Base-by-base conservation (phyloP, 2,888 invertebrate species). In the Dendrolimus pini region DNA sequence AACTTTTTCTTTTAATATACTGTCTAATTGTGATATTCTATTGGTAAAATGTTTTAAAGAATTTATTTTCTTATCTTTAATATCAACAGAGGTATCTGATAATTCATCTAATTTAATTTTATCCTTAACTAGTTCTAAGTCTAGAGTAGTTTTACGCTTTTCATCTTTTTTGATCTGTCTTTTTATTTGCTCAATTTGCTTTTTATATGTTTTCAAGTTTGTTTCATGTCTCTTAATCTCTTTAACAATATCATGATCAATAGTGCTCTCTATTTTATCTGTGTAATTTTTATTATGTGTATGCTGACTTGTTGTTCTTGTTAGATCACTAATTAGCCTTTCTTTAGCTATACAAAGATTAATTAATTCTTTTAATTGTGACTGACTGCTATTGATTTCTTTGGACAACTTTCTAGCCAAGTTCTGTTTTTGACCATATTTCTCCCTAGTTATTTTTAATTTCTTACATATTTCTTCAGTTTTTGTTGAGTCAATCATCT, bases 151-250 rank as follows among this genome's bases (percentile, higher is more conserved):
- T 70, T 93, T 94, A 9, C 93, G 85, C 72, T 95, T 95, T 66
- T 95, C 94, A 67, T 96, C 95, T 70, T 94, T 94, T 65, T 94
- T 94, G 18, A 95, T 91, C 70, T 94, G 94, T 71, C 94, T 93
- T 74, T 94, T 94, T 55, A 96, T 83, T 72, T 94, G 94, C 56
- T 95, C 95, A 73, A 96, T 92, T 75, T 95, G 94, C 71, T 95
- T 95, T 71, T 94, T 94, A 0, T 95, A 95, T 8, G 93, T 93
- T 71, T 94, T 93, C 3, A 96, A 82, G 66, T 95, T 95, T 61
- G 93, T 93, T 75, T 96, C 94, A 63, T 95, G 89, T 71, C 95
- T 94, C 68, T 93, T 91, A 9, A 95, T 92, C 73, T 95, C 95
- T 72, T 94, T 92, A 1, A 91, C 80, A 59, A 90, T 91, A 68